Evolutionary conservation across 2,113 vertebrate species (phyloP).

Genomic region (Cathartes aura): DNA sequence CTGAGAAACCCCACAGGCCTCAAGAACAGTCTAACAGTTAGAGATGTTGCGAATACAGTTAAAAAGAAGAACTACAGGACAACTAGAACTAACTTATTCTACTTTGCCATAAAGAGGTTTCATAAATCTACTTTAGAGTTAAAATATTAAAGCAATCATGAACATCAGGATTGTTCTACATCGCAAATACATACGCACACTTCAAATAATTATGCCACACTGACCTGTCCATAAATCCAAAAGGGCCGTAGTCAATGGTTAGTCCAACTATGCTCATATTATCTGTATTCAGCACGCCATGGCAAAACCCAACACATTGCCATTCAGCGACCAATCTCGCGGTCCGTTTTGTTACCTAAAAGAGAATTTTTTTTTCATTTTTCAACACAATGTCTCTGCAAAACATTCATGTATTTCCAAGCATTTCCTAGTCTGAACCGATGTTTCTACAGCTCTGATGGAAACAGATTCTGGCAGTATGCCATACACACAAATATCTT

Average conservation of each 20-base stretch:
- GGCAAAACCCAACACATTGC: constrained; percentile 98
- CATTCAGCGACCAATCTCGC: constrained; percentile 92
- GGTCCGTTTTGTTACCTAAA: constrained; percentile 86
- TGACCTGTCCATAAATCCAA: constrained; percentile 96
- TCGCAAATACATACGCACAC: accelerated
- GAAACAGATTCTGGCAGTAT: neutral
- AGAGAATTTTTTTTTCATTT: neutral
- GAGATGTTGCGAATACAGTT: neutral
- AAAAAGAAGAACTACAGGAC: neutral
- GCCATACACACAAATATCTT: neutral
- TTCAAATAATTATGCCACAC: neutral
- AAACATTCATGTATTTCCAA: neutral
- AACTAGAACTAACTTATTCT: neutral
- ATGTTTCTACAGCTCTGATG: neutral
- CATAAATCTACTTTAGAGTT: neutral
- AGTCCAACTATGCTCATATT: constrained; percentile 97
- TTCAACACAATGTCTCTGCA: neutral
- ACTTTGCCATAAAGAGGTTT: neutral
- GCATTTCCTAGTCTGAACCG: neutral
- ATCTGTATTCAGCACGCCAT: constrained; percentile 96
- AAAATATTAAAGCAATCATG: neutral
- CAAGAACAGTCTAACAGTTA: neutral
- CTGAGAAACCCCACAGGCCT: neutral
- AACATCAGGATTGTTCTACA: neutral
- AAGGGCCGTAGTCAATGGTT: constrained; percentile 96